Evolutionary conservation across 1,140 invertebrate genomes (phyloP), one percentile per base, ranked within the genome.

Genomic region (Drosophila gunungcola): DNA sequence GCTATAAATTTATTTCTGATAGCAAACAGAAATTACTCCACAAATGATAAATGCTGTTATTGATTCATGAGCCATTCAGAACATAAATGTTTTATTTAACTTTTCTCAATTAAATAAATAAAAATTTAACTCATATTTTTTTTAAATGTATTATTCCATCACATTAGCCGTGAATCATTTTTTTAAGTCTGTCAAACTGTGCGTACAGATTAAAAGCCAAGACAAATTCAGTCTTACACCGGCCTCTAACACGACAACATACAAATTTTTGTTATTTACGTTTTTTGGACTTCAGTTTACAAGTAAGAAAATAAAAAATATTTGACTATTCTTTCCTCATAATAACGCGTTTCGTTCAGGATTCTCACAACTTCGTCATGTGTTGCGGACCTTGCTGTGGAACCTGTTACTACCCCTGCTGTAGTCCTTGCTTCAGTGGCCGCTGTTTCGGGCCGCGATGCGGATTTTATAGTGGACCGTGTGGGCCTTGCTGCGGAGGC

Each of bases 361-460:
- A 38, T 11, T 11, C 25, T 12, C 7, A 49, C 5, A 12, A 3
- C 25, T 42, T 42, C 16, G 32, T 41, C 45, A 75, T 74, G 72
- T 74, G 68, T 38, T 73, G 69, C 34, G 72, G 72, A 51, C 65
- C 67, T 16, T 72, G 70, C 25, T 58, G 67, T 70, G 55, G 53
- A 42, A 63, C 57, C 32, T 62, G 69, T 9, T 73, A 63, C 51
- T 73, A 62, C 27, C 46, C 72, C 3, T 74, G 72, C 38, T 73
- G 69, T n/a, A 73, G 69, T 9, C 69, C 72, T n/a, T 74, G 72
- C 58, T 73, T 60, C 45, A 74, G 72, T 73, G 55, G 69, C n/a
- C 52, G 57, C 10, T 53, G 48, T 16, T 74, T 73, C 9, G 64
- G 29, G 12, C 72, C 72, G 0, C 38, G 72, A 0, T 74, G 69